Conservation (phyloP, 2,888 invertebrate species). For the Bimastos eiseni region DNA sequence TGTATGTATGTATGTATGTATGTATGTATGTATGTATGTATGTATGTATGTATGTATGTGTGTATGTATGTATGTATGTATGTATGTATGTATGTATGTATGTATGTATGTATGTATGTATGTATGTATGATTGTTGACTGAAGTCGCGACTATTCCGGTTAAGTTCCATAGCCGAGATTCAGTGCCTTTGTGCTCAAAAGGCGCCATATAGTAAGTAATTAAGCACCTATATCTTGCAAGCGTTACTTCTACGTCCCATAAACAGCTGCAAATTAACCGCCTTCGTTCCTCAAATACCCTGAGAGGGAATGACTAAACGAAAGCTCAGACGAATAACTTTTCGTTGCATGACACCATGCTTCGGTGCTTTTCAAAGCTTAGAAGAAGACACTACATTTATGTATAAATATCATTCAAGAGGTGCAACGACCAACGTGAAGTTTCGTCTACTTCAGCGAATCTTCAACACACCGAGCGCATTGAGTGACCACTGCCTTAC, state of each 20-base stretch:
- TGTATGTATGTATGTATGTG: not conserved
- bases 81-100: constrained; percentile 1
- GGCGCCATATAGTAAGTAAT: not conserved
- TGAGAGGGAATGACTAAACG: no score
- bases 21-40: not conserved
- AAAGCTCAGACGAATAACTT: not conserved
- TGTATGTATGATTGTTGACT: not conserved
- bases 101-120: not conserved
- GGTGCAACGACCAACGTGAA: no score
- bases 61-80: not conserved
- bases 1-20: not conserved
- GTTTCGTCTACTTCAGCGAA: no score
- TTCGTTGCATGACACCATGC: not conserved
- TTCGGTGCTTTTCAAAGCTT: not conserved
- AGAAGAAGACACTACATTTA: not conserved
- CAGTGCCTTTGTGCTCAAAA: no score
- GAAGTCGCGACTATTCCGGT: no score
- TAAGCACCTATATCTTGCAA: no score
- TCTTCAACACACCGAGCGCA: not conserved
- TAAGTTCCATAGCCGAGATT: no score
- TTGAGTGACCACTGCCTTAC: not conserved
- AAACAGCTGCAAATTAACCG: no score
- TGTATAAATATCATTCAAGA: not conserved
- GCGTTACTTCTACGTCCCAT: no score
- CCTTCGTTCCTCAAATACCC: no score